Evolutionary conservation across 1,140 invertebrate genomes (phyloP).

Genomic region (Oncopodura yosiiana): DNA sequence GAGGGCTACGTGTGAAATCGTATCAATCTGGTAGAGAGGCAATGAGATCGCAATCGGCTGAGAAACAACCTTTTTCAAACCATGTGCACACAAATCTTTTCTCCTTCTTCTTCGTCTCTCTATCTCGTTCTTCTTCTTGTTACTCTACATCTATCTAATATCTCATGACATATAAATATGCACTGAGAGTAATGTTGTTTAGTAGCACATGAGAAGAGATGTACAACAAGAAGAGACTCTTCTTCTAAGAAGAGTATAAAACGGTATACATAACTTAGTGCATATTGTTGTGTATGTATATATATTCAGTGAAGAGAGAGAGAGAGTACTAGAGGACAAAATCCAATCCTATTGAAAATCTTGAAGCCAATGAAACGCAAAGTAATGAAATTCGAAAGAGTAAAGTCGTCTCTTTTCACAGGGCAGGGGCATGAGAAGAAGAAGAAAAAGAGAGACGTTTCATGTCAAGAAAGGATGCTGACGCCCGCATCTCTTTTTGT

Average conservation of each 20-base stretch:
- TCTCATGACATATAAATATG: not conserved
- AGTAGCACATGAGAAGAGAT: no score
- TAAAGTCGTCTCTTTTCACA: no score
- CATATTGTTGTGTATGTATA: no score
- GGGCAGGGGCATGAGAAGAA: no score
- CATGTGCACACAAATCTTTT: not conserved
- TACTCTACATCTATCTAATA: not conserved
- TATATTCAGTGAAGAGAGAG: no score
- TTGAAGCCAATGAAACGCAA: no score
- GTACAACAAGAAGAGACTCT: not conserved
- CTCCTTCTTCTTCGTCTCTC: conserved; percentile 4
- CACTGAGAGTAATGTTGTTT: no score
- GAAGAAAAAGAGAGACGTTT: no score
- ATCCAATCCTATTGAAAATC: no score
- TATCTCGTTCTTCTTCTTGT: conserved; percentile 5
- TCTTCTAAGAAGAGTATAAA: not conserved
- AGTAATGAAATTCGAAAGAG: no score
- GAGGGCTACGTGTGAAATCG: conserved; percentile 30
- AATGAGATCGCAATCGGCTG: conserved; percentile 10
- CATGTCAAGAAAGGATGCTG: conserved; percentile 29
- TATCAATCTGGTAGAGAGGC: conserved; percentile 30
- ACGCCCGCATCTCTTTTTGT: conserved; percentile 33
- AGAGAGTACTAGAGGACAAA: no score
- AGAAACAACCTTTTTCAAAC: conserved; percentile 22
- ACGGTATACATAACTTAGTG: no score